Evolutionary conservation across 2,888 invertebrate genomes (phyloP), one percentile per base, ranked within the genome.

Genomic region (Lochmaea crataegi): DNA sequence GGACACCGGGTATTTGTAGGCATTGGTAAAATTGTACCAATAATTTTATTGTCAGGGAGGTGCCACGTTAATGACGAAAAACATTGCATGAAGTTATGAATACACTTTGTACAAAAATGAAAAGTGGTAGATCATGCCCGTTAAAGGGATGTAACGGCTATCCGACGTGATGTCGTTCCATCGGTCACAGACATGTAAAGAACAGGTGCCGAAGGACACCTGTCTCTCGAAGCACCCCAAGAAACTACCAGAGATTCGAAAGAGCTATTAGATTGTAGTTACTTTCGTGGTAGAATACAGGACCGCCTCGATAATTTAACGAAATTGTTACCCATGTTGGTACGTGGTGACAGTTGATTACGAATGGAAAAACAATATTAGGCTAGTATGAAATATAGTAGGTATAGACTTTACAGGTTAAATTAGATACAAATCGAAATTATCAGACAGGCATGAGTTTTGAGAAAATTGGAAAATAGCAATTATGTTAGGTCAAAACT

Each of bases 201-300:
- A 81, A 83, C 84, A 84, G 84, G 84, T 84, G 84, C 77, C 63
- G 76, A 73, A 69, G 71, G 75, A 78, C 83, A 84, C 84, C 84
- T 84, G 84, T 83, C 82, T 72, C 53, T 10, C 26, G 63, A 72
- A 69, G 71, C 75, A 73, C 75, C 75, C 71, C 72, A 70, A 71
- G 75, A 67, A 77, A 77, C 75, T 75, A 72, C 75, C 70, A 65
- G 64, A 74, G 71, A 71, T 74, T 74, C 64, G 71, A 51, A 68
- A 51, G 67, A 67, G 71, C 58, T 68, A 68, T 65, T 69, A n/a
- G 72, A 16, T 61, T 32, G 56, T 41, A 42, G 51, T 53, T 3
- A 57, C 45, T 64, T 70, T 41, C 26, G 64, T 70, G 69, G 69
- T 70, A 18, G 48, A 57, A n/a, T 11, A 22, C 64, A 70, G 69